These are phyloP conservation scores for Druon quercuslanigerum DNA, from an alignment of 1,140 invertebrate species.

Conservation along the genomic window DNA sequence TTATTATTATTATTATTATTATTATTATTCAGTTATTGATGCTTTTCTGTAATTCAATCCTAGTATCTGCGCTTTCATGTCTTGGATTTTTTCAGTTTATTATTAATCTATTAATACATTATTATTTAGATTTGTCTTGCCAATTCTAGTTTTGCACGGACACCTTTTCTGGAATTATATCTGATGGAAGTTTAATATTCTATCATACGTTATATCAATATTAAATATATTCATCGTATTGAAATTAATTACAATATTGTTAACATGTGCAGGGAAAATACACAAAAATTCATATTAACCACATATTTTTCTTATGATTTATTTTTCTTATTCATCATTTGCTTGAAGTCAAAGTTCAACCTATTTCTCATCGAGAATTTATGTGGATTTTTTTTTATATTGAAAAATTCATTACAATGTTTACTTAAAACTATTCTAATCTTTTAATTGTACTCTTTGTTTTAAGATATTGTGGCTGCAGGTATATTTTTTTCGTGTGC, in stretches of 20 bases:
- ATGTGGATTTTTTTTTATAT: too few species aligned
- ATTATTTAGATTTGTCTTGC: constrained; percentile 14
- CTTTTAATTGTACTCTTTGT: too few species aligned
- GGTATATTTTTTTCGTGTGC: too few species aligned
- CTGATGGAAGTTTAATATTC: constrained; percentile 19
- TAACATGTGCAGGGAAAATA: constrained; percentile 30
- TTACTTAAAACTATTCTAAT: too few species aligned
- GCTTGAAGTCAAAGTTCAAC: too few species aligned
- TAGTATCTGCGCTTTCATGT: constrained; percentile 14
- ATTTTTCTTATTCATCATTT: too few species aligned
- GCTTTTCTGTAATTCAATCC: constrained; percentile 21
- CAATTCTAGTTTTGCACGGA: constrained; percentile 6
- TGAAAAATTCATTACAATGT: too few species aligned
- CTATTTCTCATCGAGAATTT: too few species aligned
- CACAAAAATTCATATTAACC: constrained; percentile 1
- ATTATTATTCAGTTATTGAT: constrained; percentile 19
- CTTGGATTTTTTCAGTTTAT: constrained; percentile 17
- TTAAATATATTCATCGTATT: constrained; percentile 23
- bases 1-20: constrained; percentile 20
- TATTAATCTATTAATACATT: constrained; percentile 8
- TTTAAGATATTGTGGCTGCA: too few species aligned
- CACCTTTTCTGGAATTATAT: constrained; percentile 21
- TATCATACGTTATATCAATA: constrained; percentile 14
- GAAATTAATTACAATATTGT: constrained; percentile 9
- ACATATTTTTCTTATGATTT: too few species aligned